Evolutionary conservation across 2,797 vertebrate genomes (phyloP), one percentile per base, ranked within the genome.

Genomic region (Hafferia zeledoni): DNA sequence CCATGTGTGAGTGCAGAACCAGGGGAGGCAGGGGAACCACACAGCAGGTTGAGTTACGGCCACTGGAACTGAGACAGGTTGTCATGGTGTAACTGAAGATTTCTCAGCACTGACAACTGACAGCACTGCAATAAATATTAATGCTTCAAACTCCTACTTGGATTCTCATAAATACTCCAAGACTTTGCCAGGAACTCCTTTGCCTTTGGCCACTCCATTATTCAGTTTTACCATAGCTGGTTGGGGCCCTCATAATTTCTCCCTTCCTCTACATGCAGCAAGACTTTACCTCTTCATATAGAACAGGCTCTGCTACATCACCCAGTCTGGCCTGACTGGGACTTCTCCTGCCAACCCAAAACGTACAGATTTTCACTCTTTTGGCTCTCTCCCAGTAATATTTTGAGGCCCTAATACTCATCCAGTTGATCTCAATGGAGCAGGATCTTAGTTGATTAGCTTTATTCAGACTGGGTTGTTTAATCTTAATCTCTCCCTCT

Each of bases 91-190:
- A 89, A 61, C 65, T 57, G 89, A 91, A 93, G 87, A 89, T 67
- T 93, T 92, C 89, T 93, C 56, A 82, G 77, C 63, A 57, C 82
- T 79, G 78, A 91, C 77, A 95, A 80, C 79, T 94, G 89, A 96
- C 79, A 75, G 83, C 50, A 13, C 25, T 78, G 76, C 82, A 90
- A 87, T 89, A 93, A 94, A 93, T 94, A 86, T 63, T 82, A 88
- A 71, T 72, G 30, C 74, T 86, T 63, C 80, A 89, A 91, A 88
- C 60, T 83, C 70, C 67, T 90, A 56, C 74, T 94, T 90, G 87
- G 65, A 87, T 78, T 72, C 84, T 60, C 60, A 91, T 82, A 93
- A 93, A 91, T 82, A 84, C 41, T 87, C 24, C 68, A 74, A 74
- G 56, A 43, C 49, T 70, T 90, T 75, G 82, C 70, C 83, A 95